A percentile compares a stretch with the other conserved stretches of the same genome.
These are phyloP conservation scores for Zapornia atra DNA, from an alignment of 2,113 vertebrate species.

Conservation along the genomic window DNA sequence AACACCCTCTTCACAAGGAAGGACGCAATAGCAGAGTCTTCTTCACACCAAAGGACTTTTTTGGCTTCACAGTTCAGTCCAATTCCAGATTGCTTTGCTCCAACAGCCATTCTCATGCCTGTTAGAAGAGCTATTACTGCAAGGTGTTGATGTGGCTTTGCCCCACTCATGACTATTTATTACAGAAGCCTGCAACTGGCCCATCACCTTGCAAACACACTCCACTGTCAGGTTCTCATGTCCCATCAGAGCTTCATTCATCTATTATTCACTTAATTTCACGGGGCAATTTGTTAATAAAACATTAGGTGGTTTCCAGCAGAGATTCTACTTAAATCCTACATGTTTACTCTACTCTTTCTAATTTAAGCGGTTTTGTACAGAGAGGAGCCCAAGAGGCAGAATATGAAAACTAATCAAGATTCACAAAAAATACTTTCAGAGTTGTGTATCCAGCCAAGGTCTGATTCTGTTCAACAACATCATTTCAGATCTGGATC, in stretches of 20 bases:
- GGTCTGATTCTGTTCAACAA: neutral
- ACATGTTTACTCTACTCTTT: neutral
- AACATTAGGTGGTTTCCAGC: slow-evolving; percentile 23
- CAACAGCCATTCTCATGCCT: neutral
- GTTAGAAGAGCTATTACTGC: neutral
- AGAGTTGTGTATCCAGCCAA: neutral
- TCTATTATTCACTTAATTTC: slow-evolving; percentile 14
- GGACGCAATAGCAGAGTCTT: too few species aligned
- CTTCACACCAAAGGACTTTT: neutral
- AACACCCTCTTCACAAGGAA: neutral
- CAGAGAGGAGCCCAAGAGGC: neutral
- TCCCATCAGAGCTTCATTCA: neutral
- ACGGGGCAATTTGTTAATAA: slow-evolving; percentile 9
- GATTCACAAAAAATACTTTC: neutral
- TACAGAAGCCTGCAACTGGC: neutral
- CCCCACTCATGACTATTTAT: neutral
- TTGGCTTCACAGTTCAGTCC: neutral
- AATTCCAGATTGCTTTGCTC: neutral
- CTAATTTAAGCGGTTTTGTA: slow-evolving; percentile 6
- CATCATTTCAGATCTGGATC: neutral
- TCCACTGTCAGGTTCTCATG: neutral
- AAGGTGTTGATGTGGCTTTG: neutral
- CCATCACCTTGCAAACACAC: neutral
- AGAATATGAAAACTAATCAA: neutral
- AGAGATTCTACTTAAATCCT: neutral